Evolutionary conservation across 2,797 vertebrate species (phyloP).

Genomic region (Petrocephalus sullivani): DNA sequence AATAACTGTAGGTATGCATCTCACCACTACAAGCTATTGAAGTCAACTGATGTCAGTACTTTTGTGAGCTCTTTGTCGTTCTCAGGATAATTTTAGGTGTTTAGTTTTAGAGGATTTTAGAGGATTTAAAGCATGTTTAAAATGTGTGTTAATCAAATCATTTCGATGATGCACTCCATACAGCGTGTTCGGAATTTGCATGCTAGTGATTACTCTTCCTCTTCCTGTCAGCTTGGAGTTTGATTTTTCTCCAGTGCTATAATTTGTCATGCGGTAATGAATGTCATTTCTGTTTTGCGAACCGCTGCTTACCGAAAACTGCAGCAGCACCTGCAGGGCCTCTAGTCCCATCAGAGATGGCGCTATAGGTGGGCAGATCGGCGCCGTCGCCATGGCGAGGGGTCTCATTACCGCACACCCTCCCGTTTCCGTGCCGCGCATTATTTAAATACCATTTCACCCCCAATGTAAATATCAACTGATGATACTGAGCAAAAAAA

Average conservation of each 20-base stretch:
- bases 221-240: neutral
- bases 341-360: neutral
- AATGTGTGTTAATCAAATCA: constrained; percentile 11
- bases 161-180: neutral
- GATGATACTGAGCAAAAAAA: neutral
- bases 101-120: neutral
- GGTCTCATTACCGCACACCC: neutral
- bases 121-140: neutral
- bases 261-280: neutral
- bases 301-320: neutral
- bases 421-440: neutral
- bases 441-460: neutral
- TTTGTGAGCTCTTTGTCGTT: neutral
- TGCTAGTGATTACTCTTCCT: neutral
- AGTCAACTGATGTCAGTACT: neutral
- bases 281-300: neutral
- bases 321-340: neutral
- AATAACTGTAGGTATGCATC: neutral
- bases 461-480: constrained; percentile 11
- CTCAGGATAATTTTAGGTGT: constrained; percentile 2
- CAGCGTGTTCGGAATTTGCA: neutral
- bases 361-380: neutral
- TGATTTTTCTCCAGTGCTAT: neutral
- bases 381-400: neutral
- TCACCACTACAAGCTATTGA: neutral